Evolutionary conservation across 2,888 invertebrate genomes (phyloP).

Genomic region (Acleris sparsana): DNA sequence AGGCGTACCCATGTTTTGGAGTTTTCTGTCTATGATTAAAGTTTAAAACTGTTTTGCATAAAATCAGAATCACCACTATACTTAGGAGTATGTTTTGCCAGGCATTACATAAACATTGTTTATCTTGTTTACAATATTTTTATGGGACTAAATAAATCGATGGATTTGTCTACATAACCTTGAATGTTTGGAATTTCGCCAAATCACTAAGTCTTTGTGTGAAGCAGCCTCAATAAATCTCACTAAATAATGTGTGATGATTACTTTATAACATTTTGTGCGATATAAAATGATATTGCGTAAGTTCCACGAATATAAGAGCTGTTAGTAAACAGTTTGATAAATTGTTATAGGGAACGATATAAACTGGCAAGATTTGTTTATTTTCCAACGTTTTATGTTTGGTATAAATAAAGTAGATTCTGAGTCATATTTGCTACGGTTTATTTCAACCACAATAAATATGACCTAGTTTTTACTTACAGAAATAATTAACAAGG

Average conservation of each 20-base stretch:
- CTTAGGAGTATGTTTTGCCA: constrained; percentile 1
- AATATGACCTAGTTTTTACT: no score
- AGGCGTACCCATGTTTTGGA: neutral
- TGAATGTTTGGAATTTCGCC: constrained; percentile 30
- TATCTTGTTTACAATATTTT: constrained; percentile 24
- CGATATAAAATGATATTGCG: constrained; percentile 6
- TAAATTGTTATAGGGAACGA: constrained; percentile 2
- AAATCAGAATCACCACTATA: neutral
- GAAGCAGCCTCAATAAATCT: constrained; percentile 28
- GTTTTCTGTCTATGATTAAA: neutral
- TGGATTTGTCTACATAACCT: constrained; percentile 26
- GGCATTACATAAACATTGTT: constrained; percentile 9
- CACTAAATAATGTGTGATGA: constrained; percentile 19
- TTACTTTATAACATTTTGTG: constrained; percentile 12
- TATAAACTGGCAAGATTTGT: neutral
- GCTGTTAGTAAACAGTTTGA: constrained; percentile 1
- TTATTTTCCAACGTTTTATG: neutral
- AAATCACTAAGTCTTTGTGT: constrained; percentile 18
- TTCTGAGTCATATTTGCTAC: neutral
- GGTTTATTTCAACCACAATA: neutral
- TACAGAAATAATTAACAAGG: no score
- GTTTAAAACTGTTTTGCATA: neutral
- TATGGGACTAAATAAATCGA: constrained; percentile 31
- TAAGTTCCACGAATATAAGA: constrained; percentile 1
- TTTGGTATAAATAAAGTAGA: neutral